Base-by-base conservation (phyloP, 2,888 invertebrate species). In the Chrysomela aeneicollis region DNA sequence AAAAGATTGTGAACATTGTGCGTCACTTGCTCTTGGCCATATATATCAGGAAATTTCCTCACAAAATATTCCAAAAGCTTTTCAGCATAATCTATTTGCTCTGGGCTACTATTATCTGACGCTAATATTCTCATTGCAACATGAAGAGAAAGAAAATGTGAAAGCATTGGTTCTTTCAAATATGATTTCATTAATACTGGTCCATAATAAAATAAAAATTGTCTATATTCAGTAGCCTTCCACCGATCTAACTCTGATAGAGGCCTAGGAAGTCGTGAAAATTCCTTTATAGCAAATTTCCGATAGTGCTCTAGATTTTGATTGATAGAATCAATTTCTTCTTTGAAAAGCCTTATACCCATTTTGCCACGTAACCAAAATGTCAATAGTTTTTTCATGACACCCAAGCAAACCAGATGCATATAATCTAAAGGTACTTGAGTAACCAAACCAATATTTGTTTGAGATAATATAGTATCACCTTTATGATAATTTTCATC, bases 401-500 rank as follows among this genome's bases (percentile, higher is more conserved):
- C n/a, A n/a, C 52, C 52, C 52, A 52, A 26, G 52, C 52, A 52
- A 26, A 52, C 26, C 1, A 52, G 18, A 26, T 52, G 52, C 52
- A 52, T 52, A 10, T 60, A 60, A 30, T 60, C 60, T n/a, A 60
- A 46, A 19, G 59, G 59, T 46, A 63, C 19, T 26, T 53, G 52
- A 12, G 17, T 59, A 12, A 59, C 47, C 17, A 62, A 32, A 50
- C 52, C 59, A 32, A 66, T 22, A 59, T n/a, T 46, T 46, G 61
- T 52, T 35, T 64, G 18, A 15, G 18, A 15, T 4, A 68, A 37
- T 5, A 62, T 32, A 15, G 51, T 42, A 12, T 21, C n/a, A 2
- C 30, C 55, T 26, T 30, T 52, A n/a, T 68, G 63, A 32, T 57
- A 62, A 26, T 57, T 58, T 50, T 57, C 60, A 46, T 60, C n/a